Percentiles rank a stretch among this genome's conserved stretches.
These are phyloP conservation scores for Phoenicopterus ruber DNA, from an alignment of 2,113 vertebrate genomes.

Conservation along the genomic window DNA sequence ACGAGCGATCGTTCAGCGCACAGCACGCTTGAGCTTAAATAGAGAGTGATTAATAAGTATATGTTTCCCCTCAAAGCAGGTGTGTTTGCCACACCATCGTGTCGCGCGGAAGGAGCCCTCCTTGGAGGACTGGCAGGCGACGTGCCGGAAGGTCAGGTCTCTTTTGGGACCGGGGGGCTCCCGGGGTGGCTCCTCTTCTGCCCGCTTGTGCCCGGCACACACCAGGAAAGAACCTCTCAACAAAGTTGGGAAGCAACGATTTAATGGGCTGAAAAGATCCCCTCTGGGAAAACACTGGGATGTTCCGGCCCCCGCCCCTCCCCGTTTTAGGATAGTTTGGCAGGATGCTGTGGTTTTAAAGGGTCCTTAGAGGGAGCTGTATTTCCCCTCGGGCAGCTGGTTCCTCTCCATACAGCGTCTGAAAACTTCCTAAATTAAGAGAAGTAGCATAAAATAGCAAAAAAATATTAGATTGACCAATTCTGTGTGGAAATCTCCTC, in stretches of 20 bases:
- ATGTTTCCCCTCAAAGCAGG: not conserved
- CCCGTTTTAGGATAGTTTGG: not conserved
- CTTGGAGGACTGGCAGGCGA: not conserved
- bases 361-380: constrained; percentile 11
- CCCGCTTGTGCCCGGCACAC: accelerated
- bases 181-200: not conserved
- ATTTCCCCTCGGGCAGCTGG: not conserved
- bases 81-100: not conserved
- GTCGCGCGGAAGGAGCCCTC: not conserved
- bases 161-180: not conserved
- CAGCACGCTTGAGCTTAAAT: not conserved
- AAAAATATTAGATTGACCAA: not conserved
- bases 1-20: not conserved
- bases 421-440: not conserved
- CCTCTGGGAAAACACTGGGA: not conserved
- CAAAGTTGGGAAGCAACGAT: not conserved
- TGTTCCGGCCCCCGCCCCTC: not conserved
- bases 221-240: not conserved
- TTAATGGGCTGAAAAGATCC: not conserved
- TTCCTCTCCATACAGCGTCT: not conserved
- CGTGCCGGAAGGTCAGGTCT: not conserved
- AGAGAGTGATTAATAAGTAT: constrained; percentile 14
- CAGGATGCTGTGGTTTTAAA: not conserved
- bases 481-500: not conserved
- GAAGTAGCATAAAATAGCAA: not conserved